Evolutionary conservation across 1,140 invertebrate genomes (phyloP), one percentile per base, ranked within the genome.

Genomic region (Nebria ingens): DNA sequence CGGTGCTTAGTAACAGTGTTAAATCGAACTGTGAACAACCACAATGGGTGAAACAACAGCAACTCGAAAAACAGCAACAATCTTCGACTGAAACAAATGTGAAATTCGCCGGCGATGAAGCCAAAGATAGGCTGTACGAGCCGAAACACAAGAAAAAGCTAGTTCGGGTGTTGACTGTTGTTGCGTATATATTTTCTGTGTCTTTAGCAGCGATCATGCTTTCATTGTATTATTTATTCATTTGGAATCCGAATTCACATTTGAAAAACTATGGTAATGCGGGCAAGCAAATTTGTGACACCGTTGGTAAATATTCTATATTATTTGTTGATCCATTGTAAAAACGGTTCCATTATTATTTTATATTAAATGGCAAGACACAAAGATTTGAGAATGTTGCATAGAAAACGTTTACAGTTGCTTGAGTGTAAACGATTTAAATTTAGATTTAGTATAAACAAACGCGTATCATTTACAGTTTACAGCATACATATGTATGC

Each of bases 141-240:
- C 79, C 84, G 1, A 89, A 89, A 67, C 83, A 87, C 60, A 87
- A 91, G 66, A 88, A 89, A 69, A 93, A 93, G 73, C 75, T 87
- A 62, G 78, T 97, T 25, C 81, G 93, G n/a, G 87, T 97, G 52
- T 77, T 97, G 56, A 97, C 93, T 1, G 94, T 98, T 23, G 80
- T 97, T 57, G 92, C 93, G 6, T 98, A 98, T 73, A 85, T 97
- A 52, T 85, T 97, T 65, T 92, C 91, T 60, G 94, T 98, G 56
- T 97, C 93, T 12, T 75, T 95, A 58, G 93, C 92, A 0, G 94
- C 93, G 2, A 93, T 97, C 59, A 88, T 97, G 68, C 78, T 98
- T 20, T 95, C 92, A 0, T 77, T 96, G 11, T 98, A 97, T 75
- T 98, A 98, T 74, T 86, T 93, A 58, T 92, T 97, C 70, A 82